These are phyloP conservation scores for Pseudococcus jackbeardsleyi DNA, from an alignment of 2,888 invertebrate species.

Conservation along the genomic window DNA sequence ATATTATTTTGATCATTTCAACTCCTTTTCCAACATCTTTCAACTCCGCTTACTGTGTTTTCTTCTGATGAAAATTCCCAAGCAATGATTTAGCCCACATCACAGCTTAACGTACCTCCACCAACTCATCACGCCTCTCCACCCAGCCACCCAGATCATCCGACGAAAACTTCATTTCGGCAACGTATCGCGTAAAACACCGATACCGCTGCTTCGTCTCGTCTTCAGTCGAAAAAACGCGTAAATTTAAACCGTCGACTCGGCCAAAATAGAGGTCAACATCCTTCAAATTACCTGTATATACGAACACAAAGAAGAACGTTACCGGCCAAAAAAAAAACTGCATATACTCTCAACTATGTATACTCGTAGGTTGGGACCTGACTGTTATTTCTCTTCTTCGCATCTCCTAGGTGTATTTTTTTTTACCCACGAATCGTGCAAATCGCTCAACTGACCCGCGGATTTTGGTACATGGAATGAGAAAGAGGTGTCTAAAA, in stretches of 20 bases:
- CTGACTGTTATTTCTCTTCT: not conserved
- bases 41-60: no score
- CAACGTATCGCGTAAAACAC: not conserved
- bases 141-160: not conserved
- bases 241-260: constrained; percentile 32
- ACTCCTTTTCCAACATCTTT: no score
- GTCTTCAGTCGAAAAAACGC: not conserved
- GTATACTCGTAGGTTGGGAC: not conserved
- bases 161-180: not conserved
- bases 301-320: constrained; percentile 45
- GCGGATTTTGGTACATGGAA: constrained; percentile 18
- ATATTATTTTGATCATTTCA: no score
- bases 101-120: not conserved
- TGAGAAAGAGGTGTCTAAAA: constrained; percentile 25
- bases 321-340: constrained; percentile 44
- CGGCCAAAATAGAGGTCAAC: constrained; percentile 35
- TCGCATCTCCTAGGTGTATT: not conserved
- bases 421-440: constrained; percentile 33
- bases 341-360: constrained; percentile 16
- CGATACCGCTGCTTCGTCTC: not conserved
- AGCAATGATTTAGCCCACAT: no score
- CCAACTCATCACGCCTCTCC: not conserved
- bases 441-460: constrained; percentile 36
- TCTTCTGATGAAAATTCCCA: no score
- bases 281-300: constrained; percentile 33